Conservation (phyloP, 2,113 vertebrate species). For the Bolborhynchus lineola region DNA sequence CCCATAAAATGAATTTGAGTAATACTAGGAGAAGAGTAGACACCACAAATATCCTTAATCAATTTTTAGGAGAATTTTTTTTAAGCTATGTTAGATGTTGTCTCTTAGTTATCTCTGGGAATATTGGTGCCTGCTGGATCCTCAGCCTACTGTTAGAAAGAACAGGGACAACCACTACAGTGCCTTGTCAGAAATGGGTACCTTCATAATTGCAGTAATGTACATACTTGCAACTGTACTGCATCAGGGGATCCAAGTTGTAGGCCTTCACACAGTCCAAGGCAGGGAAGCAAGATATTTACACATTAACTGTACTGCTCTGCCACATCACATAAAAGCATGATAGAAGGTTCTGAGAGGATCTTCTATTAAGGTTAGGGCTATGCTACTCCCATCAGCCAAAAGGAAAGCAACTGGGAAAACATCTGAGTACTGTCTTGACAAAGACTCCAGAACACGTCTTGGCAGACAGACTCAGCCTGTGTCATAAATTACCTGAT, state of each 20-base stretch:
- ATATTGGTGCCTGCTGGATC: background rate
- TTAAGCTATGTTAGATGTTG: background rate
- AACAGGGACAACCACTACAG: background rate
- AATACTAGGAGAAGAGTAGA: background rate
- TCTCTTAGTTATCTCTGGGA: background rate
- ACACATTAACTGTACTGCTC: background rate
- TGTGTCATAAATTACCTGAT: background rate
- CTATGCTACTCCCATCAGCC: background rate
- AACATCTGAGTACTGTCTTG: background rate
- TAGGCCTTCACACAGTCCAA: background rate
- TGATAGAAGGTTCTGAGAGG: background rate
- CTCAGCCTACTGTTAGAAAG: background rate
- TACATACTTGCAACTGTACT: background rate
- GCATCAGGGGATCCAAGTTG: background rate
- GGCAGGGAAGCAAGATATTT: background rate
- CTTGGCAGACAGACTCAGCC: background rate
- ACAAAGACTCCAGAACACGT: background rate
- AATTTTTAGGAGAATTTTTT: background rate
- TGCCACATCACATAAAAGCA: background rate
- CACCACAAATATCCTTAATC: background rate
- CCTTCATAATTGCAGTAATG: background rate
- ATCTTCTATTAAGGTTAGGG: background rate
- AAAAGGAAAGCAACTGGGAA: background rate
- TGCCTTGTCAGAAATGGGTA: background rate
- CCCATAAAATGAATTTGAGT: background rate